Percentiles rank a stretch among this genome's conserved stretches.
Evolutionary conservation across 2,888 invertebrate genomes (phyloP).

Genomic region (Eupithecia dodoneata): DNA sequence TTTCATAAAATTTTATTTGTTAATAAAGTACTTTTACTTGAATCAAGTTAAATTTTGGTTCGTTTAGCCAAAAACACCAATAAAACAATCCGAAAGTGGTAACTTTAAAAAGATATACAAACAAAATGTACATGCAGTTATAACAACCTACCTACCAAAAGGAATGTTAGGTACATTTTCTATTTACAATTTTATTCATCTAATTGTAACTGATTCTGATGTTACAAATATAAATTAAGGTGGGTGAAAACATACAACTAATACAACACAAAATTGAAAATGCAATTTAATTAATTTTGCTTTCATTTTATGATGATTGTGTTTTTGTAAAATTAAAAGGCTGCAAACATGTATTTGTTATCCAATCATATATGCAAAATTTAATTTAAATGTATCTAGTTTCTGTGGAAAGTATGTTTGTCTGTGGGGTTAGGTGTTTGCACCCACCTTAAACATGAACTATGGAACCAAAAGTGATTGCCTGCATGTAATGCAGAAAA

Average conservation of each 20-base stretch:
- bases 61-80: constrained; percentile 8
- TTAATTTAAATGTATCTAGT: no score
- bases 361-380: no score
- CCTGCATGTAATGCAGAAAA: background rate
- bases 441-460: background rate
- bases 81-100: constrained; percentile 58
- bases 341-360: no score
- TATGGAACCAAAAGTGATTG: background rate
- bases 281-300: no score
- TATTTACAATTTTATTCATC: constrained; percentile 58
- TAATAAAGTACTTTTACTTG: background rate
- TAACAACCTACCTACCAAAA: constrained; percentile 70
- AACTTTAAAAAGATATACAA: constrained; percentile 66
- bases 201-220: background rate
- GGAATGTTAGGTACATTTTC: constrained; percentile 68
- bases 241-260: no score
- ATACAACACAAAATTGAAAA: no score
- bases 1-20: background rate
- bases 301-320: no score
- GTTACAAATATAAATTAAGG: background rate
- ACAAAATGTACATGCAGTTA: constrained; percentile 60
- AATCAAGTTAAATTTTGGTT: background rate
- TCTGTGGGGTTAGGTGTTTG: no score
- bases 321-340: no score
- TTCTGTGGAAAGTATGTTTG: no score